phyloP scores from a whole-genome alignment of 2,888 invertebrate genomes.

The Isotomurus palustris region DNA sequence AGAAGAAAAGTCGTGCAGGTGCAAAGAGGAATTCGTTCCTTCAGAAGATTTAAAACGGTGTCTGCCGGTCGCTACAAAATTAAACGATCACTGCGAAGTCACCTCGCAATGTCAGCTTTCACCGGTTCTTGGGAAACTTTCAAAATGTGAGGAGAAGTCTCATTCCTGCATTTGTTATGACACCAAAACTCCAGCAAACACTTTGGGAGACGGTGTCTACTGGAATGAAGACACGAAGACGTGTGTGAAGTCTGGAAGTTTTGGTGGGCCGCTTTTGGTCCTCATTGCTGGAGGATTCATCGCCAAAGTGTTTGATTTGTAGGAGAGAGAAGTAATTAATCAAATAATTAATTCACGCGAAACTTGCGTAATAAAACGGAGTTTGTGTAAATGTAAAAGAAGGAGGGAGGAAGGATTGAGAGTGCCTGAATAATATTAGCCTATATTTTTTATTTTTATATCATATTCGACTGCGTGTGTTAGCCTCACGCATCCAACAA shows the following conservation, averaged over 20 bases:
- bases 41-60: neutral
- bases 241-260: neutral
- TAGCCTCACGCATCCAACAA: too few relatives aligned
- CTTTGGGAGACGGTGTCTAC: neutral
- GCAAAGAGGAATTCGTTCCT: slow-evolving; percentile 1
- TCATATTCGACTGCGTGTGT: too few relatives aligned
- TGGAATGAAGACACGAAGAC: neutral
- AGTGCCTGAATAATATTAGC: neutral
- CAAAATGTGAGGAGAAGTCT: slow-evolving; percentile 1
- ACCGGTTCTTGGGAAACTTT: slow-evolving; percentile 4
- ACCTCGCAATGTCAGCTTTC: neutral
- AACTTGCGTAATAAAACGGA: neutral
- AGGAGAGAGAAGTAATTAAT: neutral
- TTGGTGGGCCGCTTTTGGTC: neutral
- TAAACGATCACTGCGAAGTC: neutral
- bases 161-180: too few relatives aligned
- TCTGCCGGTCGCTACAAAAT: neutral
- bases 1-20: too few relatives aligned
- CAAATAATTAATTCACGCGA: neutral
- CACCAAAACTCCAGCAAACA: neutral
- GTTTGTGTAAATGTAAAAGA: too few relatives aligned
- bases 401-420: too few relatives aligned
- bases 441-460: neutral
- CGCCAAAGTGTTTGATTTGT: neutral
- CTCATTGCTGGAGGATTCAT: neutral